Conservation (phyloP, 2,113 vertebrate genomes). For the Toxotes chatareus region DNA sequence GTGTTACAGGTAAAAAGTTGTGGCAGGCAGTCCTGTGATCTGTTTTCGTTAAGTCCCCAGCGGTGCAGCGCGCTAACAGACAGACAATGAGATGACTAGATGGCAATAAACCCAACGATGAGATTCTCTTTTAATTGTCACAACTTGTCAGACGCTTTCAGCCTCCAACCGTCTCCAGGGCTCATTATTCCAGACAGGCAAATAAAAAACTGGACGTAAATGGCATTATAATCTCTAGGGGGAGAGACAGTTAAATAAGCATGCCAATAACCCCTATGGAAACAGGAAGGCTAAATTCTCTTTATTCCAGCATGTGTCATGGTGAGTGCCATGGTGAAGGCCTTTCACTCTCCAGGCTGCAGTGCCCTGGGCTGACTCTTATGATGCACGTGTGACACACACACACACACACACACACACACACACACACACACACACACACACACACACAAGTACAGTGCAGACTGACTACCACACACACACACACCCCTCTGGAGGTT, state of each 20-base stretch:
- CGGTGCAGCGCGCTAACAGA: constrained; percentile 39
- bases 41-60: constrained; percentile 50
- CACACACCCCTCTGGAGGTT: constrained; percentile 32
- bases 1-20: constrained; percentile 49
- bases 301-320: constrained; percentile 66
- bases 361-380: constrained; percentile 60
- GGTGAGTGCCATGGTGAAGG: constrained; percentile 48
- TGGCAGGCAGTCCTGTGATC: constrained; percentile 47
- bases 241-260: constrained; percentile 68
- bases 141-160: constrained; percentile 75
- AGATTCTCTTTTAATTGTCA: constrained; percentile 83
- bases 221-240: constrained; percentile 64
- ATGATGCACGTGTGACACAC: constrained; percentile 20
- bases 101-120: constrained; percentile 67
- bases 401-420: constrained; percentile 21
- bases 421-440: not conserved
- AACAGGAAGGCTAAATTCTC: constrained; percentile 54
- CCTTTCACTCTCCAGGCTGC: constrained; percentile 45
- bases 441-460: constrained; percentile 36
- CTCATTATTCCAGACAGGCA: constrained; percentile 77
- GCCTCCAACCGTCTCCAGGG: constrained; percentile 56
- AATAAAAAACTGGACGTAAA: constrained; percentile 67
- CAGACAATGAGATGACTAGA: constrained; percentile 59
- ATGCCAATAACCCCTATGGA: constrained; percentile 70
- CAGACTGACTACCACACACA: constrained; percentile 33